Evolutionary conservation across 2,113 vertebrate species (phyloP), one percentile per base, ranked within the genome.

Genomic region (Seriola aureovittata): DNA sequence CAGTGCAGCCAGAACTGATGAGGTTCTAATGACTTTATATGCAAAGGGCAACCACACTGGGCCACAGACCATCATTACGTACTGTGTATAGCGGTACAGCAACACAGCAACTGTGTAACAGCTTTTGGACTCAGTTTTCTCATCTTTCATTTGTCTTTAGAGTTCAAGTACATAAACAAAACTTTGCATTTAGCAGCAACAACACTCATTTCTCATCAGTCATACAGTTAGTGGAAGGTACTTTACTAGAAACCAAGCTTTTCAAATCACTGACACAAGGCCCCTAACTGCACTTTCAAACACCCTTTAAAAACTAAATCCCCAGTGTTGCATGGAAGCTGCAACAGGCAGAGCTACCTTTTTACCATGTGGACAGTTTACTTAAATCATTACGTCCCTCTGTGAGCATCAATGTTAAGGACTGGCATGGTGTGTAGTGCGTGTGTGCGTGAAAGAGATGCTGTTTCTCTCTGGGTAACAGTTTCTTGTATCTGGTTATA

Each of bases 11-110:
- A 86, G 85, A 92, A 92, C 91, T 92, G 91, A 95, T 93, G 93
- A 93, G 87, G 80, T 85, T 87, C 90, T 94, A 94, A 94, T 94
- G 92, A 91, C 91, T 94, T 91, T 91, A 89, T 92, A 85, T 90
- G 88, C 88, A 93, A 92, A 93, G 92, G 91, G 85, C 93, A 86
- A 82, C 87, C 55, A 82, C 78, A 74, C 81, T 78, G 60, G 82
- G 36, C 84, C 29, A 80, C 76, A 83, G 68, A 87, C 75, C 80
- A 89, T 91, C 76, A 88, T 50, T n/a, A 59, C 52, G 29, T 50
- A 57, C 40, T 73, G 55, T 65, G n/a, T 54, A 23, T n/a, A 32
- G 54, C 55, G 29, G 44, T 17, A n/a, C 40, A 42, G 40, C 46
- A 44, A 23, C 2, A 34, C 23, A 57, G 63, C 38, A 62, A 63